Evolutionary conservation across 92 coral and sea anemone genomes (phyloP).

Genomic region (Umimayanthus chanpuru): DNA sequence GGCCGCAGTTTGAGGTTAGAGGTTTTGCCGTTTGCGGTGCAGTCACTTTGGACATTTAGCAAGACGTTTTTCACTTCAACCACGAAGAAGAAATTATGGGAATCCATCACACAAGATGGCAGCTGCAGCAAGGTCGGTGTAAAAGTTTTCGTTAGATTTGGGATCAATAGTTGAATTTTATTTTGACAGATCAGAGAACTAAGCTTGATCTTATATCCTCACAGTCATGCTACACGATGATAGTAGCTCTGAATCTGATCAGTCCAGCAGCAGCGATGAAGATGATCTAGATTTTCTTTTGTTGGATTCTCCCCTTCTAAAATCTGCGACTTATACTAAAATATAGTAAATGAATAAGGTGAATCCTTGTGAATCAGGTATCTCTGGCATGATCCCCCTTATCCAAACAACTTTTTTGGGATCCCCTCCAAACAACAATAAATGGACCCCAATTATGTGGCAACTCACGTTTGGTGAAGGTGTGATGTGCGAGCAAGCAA

Average conservation of each 20-base stretch:
- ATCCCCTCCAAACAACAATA: too few species aligned
- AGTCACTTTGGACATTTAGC: slow-evolving; percentile 55
- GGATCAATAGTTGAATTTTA: neutral
- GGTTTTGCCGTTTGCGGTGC: slow-evolving; percentile 70
- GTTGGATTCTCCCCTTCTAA: slow-evolving; percentile 60
- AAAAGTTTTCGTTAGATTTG: neutral
- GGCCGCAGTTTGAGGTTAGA: slow-evolving; percentile 63
- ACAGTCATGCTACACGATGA: slow-evolving; percentile 56
- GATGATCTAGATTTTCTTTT: slow-evolving; percentile 63
- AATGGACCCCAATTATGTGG: too few species aligned
- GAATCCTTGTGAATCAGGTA: slow-evolving; percentile 14
- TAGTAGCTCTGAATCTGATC: slow-evolving; percentile 43
- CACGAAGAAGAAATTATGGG: slow-evolving; percentile 58
- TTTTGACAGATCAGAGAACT: slow-evolving; percentile 14
- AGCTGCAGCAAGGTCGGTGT: slow-evolving; percentile 63
- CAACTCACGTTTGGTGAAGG: too few species aligned
- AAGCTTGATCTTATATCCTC: slow-evolving; percentile 34
- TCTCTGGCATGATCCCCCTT: too few species aligned
- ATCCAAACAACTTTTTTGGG: too few species aligned
- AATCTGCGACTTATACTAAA: neutral
- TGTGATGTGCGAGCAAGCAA: too few species aligned
- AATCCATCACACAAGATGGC: slow-evolving; percentile 53
- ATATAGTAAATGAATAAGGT: neutral
- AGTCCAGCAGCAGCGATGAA: slow-evolving; percentile 57
- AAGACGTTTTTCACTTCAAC: slow-evolving; percentile 33